Evolutionary conservation across 2,888 invertebrate species (phyloP).

Genomic region (Melipona beecheii): DNA sequence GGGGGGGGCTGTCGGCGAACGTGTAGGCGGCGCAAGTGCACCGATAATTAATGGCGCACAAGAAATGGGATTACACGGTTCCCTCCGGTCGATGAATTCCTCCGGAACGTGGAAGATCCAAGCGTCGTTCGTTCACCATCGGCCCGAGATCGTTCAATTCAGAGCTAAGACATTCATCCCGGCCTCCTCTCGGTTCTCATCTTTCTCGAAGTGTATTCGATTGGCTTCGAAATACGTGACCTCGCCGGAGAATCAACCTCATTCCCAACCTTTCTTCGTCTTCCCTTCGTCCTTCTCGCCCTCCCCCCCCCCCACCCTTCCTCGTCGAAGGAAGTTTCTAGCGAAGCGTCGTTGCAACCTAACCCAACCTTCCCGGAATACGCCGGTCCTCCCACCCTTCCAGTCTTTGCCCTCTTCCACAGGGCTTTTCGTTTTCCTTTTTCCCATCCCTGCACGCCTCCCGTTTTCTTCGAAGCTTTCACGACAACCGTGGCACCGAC

Average conservation of each 20-base stretch:
- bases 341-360: constrained; percentile 64
- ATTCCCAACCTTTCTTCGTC: constrained; percentile 78
- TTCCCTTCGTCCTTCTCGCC: constrained; percentile 42
- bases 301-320: constrained; percentile 19
- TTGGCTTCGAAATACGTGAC: constrained; percentile 83
- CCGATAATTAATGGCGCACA: constrained; percentile 37
- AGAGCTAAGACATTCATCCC: constrained; percentile 68
- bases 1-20: not conserved
- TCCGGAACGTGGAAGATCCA: not conserved
- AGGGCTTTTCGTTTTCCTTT: constrained; percentile 39
- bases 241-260: constrained; percentile 83
- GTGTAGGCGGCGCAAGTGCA: constrained; percentile 8
- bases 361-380: constrained; percentile 70
- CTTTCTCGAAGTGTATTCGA: constrained; percentile 80
- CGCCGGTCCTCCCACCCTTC: constrained; percentile 37
- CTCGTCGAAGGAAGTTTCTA: constrained; percentile 57
- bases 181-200: constrained; percentile 53
- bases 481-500: constrained; percentile 32
- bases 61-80: constrained; percentile 27
- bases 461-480: constrained; percentile 39
- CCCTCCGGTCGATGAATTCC: constrained; percentile 5
- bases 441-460: constrained; percentile 23
- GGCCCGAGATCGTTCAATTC: constrained; percentile 72
- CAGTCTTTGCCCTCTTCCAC: constrained; percentile 33
- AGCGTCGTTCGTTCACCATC: not conserved